phyloP scores from a whole-genome alignment of 2,888 invertebrate genomes.

The Cyaniris semiargus region DNA sequence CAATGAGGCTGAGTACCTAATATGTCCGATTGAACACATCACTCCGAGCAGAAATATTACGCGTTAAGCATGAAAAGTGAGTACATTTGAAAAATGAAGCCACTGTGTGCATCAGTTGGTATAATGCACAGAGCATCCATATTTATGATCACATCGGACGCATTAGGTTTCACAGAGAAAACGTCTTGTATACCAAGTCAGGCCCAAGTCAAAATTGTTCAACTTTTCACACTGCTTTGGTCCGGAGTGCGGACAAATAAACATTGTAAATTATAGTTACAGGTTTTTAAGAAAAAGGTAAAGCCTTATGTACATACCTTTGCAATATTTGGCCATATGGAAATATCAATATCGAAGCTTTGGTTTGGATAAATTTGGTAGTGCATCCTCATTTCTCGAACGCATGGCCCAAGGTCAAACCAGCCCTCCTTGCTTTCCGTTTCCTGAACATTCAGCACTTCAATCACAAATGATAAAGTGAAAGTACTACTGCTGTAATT shows the following conservation, averaged over 20 bases:
- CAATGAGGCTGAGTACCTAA: background rate
- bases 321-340: constrained; percentile 66
- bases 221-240: no score
- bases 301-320: constrained; percentile 53
- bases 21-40: background rate
- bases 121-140: background rate
- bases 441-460: constrained; percentile 60
- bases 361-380: constrained; percentile 63
- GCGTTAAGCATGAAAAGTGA: background rate
- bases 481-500: constrained; percentile 47
- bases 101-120: background rate
- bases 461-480: constrained; percentile 64
- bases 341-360: constrained; percentile 58
- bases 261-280: background rate
- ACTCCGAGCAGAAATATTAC: background rate
- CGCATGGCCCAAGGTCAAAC: constrained; percentile 56
- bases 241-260: no score
- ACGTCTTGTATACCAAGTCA: background rate
- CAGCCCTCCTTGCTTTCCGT: constrained; percentile 63
- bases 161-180: no score
- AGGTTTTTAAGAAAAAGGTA: background rate
- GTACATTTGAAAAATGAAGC: background rate
- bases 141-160: background rate
- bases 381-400: constrained; percentile 59
- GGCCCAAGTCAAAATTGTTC: no score